phyloP scores from a whole-genome alignment of 2,113 vertebrate genomes.

The Porphyrio hochstetteri region DNA sequence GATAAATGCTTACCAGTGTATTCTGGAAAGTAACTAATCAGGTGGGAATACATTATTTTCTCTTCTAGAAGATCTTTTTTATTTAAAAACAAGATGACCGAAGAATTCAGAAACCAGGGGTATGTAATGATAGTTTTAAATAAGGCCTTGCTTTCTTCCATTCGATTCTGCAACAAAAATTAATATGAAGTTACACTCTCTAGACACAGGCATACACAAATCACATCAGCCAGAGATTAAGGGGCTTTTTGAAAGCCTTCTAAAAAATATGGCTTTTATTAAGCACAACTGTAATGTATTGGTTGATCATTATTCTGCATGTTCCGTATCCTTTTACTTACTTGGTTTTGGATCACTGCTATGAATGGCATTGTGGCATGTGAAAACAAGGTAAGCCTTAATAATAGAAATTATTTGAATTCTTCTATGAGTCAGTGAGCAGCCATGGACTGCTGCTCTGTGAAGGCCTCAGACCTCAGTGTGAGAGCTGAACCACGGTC shows the following conservation, averaged over 20 bases:
- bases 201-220: neutral
- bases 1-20: constrained; percentile 75
- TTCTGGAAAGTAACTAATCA: constrained; percentile 84
- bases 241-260: neutral
- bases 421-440: neutral
- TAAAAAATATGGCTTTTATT: neutral
- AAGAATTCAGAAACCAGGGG: constrained; percentile 84
- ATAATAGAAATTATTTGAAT: neutral
- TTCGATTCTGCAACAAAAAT: constrained; percentile 79
- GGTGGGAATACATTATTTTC: constrained; percentile 84
- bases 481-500: neutral
- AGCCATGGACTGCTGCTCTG: neutral
- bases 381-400: neutral
- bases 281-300: neutral
- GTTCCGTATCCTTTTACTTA: neutral
- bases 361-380: neutral
- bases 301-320: neutral
- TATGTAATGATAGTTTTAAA: constrained; percentile 85
- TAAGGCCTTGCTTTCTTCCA: constrained; percentile 87
- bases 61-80: constrained; percentile 88
- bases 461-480: neutral
- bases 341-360: neutral
- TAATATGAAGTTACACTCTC: neutral
- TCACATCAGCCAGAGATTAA: neutral
- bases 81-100: constrained; percentile 89